phyloP scores from a whole-genome alignment of 2,113 vertebrate species.

The Gracilinanus agilis region DNA sequence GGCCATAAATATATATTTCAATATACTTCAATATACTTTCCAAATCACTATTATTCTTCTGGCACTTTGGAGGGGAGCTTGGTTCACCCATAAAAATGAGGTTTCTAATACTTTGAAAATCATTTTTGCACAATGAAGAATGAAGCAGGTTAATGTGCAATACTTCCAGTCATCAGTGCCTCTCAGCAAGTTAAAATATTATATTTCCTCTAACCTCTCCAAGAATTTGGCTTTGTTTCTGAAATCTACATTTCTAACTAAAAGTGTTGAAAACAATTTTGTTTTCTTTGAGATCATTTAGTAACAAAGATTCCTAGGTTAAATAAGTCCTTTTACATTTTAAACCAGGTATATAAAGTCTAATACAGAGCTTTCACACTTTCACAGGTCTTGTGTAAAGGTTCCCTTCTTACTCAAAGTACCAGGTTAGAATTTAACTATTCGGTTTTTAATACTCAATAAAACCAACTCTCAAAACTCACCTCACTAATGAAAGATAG shows the following conservation, averaged over 20 bases:
- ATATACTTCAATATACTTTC: slow-evolving; percentile 33
- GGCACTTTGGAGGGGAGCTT: slow-evolving; percentile 9
- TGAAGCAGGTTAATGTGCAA: slow-evolving; percentile 20
- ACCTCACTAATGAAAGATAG: neutral
- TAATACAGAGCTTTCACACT: neutral
- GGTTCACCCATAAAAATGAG: neutral
- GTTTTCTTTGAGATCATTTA: neutral
- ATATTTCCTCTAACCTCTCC: neutral
- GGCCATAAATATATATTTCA: neutral
- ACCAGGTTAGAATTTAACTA: too few relatives aligned
- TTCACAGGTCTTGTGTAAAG: neutral
- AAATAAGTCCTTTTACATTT: neutral
- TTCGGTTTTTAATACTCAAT: neutral
- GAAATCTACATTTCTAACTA: slow-evolving; percentile 17
- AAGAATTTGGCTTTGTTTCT: neutral
- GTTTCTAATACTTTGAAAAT: slow-evolving; percentile 23
- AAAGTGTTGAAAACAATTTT: neutral
- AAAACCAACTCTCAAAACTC: neutral
- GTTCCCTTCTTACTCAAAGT: neutral
- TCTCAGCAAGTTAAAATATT: slow-evolving; percentile 10
- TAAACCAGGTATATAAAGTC: neutral
- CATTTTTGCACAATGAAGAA: slow-evolving; percentile 49
- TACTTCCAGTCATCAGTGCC: slow-evolving; percentile 9
- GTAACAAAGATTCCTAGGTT: neutral
- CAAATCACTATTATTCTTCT: slow-evolving; percentile 13